A percentile compares a stretch with the other conserved stretches of the same genome.
phyloP scores from a whole-genome alignment of 2,113 vertebrate genomes.

The Hassar affinis region DNA sequence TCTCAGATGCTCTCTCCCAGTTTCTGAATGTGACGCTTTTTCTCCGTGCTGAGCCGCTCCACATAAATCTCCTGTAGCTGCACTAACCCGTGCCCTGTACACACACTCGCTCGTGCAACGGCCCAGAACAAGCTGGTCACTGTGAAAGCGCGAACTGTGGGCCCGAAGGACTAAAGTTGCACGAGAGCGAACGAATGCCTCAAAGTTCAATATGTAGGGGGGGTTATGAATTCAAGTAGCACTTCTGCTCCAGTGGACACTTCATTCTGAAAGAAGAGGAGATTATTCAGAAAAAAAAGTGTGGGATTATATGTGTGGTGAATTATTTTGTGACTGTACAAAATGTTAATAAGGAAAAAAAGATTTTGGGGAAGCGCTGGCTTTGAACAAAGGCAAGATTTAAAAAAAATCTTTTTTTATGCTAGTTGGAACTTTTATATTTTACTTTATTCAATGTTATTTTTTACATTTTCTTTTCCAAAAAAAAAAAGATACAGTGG shows the following conservation, averaged over 20 bases:
- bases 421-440: conserved; percentile 60
- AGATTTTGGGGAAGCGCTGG: conserved; percentile 30
- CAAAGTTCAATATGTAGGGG: conserved; percentile 23
- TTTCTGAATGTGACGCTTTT: conserved; percentile 50
- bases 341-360: conserved; percentile 39
- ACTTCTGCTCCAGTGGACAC: conserved; percentile 57
- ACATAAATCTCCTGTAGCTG: conserved; percentile 44
- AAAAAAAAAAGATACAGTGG: conserved; percentile 52
- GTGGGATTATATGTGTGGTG: conserved; percentile 46
- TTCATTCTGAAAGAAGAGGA: conserved; percentile 44
- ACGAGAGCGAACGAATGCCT: conserved; percentile 30
- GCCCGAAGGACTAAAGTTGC: conserved; percentile 19
- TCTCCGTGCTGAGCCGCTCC: conserved; percentile 36
- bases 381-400: conserved; percentile 23
- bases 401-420: conserved; percentile 31
- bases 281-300: conserved; percentile 26
- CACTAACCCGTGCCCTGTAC: conserved; percentile 30
- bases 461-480: conserved; percentile 59
- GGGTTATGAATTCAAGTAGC: conserved; percentile 52
- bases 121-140: conserved; percentile 23
- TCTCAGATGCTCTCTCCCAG: neutral
- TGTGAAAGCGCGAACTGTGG: conserved; percentile 27
- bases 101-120: conserved; percentile 7
- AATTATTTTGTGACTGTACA: conserved; percentile 56
- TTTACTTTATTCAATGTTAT: conserved; percentile 62